A percentile compares a stretch with the other conserved stretches of the same genome.
phyloP scores from a whole-genome alignment of 2,113 vertebrate genomes.

The Laticauda laticaudata region DNA sequence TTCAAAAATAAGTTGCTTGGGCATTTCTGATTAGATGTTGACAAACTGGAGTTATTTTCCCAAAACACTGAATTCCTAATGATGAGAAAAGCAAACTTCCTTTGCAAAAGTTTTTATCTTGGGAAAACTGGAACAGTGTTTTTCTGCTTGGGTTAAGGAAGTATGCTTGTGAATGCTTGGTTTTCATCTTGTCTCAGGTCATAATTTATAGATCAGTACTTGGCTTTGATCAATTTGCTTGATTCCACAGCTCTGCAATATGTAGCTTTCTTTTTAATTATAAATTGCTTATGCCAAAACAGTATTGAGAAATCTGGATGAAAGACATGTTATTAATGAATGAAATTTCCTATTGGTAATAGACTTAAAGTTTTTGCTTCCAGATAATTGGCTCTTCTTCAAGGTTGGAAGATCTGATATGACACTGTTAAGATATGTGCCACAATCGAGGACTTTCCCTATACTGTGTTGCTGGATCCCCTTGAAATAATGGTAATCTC shows the following conservation, averaged over 20 bases:
- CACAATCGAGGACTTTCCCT: background rate
- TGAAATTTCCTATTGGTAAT: slow-evolving; percentile 19
- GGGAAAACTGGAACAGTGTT: background rate
- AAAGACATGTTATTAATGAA: slow-evolving; percentile 30
- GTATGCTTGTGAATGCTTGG: background rate
- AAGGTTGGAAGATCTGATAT: background rate
- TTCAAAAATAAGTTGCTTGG: background rate
- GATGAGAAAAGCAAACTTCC: background rate
- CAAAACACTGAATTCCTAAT: background rate
- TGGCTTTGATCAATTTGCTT: background rate
- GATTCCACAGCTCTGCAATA: background rate
- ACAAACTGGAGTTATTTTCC: background rate
- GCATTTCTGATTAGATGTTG: background rate
- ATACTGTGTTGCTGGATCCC: background rate
- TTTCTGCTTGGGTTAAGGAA: background rate
- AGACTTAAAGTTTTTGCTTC: accelerated
- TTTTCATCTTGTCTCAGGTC: background rate
- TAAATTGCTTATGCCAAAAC: slow-evolving; percentile 13
- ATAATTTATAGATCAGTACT: slow-evolving; percentile 9
- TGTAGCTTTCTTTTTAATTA: background rate
- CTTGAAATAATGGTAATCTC: accelerated
- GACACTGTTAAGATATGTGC: background rate
- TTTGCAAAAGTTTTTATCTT: background rate
- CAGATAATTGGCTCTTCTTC: background rate
- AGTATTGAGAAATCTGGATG: background rate